Evolutionary conservation across 2,797 vertebrate genomes (phyloP), one percentile per base, ranked within the genome.

Genomic region (Gymnocypris eckloni): DNA sequence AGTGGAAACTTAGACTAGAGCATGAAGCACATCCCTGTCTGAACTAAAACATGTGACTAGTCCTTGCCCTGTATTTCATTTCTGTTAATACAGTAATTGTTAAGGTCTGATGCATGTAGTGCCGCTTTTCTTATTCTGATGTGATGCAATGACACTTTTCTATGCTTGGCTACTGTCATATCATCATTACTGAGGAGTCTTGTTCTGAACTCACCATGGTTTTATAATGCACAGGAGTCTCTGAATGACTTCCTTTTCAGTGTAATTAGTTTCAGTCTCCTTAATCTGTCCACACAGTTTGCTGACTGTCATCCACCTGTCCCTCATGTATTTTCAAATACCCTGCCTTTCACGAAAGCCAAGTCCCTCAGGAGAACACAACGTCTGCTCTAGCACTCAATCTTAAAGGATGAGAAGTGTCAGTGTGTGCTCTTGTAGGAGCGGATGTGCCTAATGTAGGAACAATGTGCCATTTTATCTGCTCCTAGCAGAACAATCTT

Each of bases 381-480:
- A 22, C 16, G 8, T 70, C 64, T 80, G 66, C 64, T 81, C 11
- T 41, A 69, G 48, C 28, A 16, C 64, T 54, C 3, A 2, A 20
- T 59, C 76, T 78, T 56, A 71, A 70, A 18, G 80, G 33, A 56
- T 43, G 22, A 56, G 52, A 79, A 18, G 13, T 61, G 77, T 45
- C 77, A 64, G 39, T 43, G 10, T 82, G 80, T 59, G 67, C 50
- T 59, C 52, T 72, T 45, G 41, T 66, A 48, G 16, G 56, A 64
- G 41, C 5, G 1, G 39, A 79, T 48, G 20, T 79, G 78, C 25
- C 41, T 45, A 79, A 79, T 79, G 78, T 79, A 4, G 22, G 37
- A 56, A 81, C 79, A 54, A 8, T 67, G 67, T 59, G 80, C 20
- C n/a, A 72, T 71, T 82, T 71, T 72, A 82, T 28, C 10, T 37